Conservation (phyloP, 2,888 invertebrate species). For the Thysanoteuthis rhombus region DNA sequence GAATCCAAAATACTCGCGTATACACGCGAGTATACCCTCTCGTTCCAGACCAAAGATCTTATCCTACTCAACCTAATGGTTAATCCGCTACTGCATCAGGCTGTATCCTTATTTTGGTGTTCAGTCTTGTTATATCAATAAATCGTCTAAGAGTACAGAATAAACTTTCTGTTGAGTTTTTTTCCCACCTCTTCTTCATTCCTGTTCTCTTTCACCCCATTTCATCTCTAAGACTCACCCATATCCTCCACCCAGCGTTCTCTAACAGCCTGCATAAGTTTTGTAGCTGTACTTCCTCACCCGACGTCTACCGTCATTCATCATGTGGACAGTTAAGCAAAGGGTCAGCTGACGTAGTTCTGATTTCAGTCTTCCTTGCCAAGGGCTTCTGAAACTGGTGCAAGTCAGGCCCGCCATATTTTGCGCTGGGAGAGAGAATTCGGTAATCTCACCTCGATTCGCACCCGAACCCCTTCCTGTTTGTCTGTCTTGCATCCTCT, state of each 20-base stretch:
- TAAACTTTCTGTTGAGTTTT: neutral
- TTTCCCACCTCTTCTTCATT: too few relatives aligned
- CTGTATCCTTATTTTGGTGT: too few relatives aligned
- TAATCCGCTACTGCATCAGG: too few relatives aligned
- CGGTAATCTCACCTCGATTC: neutral
- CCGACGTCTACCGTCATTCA: neutral
- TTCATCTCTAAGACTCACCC: neutral
- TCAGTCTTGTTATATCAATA: neutral
- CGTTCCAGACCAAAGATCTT: too few relatives aligned
- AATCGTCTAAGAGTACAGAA: neutral
- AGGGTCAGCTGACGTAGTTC: neutral
- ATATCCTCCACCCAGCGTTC: neutral
- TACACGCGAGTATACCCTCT: too few relatives aligned
- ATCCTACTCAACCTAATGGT: too few relatives aligned
- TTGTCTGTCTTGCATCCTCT: neutral
- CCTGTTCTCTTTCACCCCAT: neutral
- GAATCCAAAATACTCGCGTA: too few relatives aligned
- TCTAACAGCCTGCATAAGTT: neutral
- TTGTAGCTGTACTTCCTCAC: neutral
- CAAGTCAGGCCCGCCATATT: neutral
- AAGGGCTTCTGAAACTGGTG: neutral
- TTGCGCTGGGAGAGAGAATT: neutral
- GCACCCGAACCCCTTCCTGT: neutral
- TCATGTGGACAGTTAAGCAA: neutral
- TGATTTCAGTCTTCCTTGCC: neutral